Evolutionary conservation across 2,797 vertebrate species (phyloP), one percentile per base, ranked within the genome.

Genomic region (Coranthus polyacanthus): DNA sequence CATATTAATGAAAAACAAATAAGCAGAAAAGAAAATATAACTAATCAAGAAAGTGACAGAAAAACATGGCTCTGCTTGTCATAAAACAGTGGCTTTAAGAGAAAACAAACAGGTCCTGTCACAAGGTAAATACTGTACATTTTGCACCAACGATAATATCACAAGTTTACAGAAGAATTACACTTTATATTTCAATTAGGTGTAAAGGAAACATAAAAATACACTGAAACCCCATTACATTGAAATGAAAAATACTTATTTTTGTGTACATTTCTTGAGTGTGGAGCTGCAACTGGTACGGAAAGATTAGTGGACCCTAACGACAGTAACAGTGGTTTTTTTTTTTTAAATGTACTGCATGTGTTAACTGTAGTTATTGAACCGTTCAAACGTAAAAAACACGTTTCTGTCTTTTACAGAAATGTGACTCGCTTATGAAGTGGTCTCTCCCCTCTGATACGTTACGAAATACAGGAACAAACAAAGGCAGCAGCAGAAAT

Each of bases 271-370:
- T 61, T 63, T 65, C 13, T 53, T 16, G 24, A 41, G 26, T 13
- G 20, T 60, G 18, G 61, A 62, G 37, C 37, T 70, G 50, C 64
- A 61, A 53, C 24, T 46, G 36, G 24, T 34, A 77, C 49, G 17
- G n/a, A n/a, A n/a, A 53, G 60, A 61, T 44, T 37, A 61, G 39
- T 84, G 57, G 82, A 79, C 75, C 85, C 67, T 47, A 15, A 67
- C 13, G 44, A 58, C 12, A 13, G 36, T 15, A 20, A 32, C 29
- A 78, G 61, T 78, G 37, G 60, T 76, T 74, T 72, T 38, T 20
- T 3, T 26, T 3, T 3, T 26, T 26, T 26, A 26, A 6, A 26
- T 26, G 3, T 26, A 3, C 6, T 26, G 24, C 24, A n/a, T 15
- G 4, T 20, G 13, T 22, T 45, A 15, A 58, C 55, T 37, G 4